Evolutionary conservation across 2,113 vertebrate genomes (phyloP).

Genomic region (Pseudopipra pipra): DNA sequence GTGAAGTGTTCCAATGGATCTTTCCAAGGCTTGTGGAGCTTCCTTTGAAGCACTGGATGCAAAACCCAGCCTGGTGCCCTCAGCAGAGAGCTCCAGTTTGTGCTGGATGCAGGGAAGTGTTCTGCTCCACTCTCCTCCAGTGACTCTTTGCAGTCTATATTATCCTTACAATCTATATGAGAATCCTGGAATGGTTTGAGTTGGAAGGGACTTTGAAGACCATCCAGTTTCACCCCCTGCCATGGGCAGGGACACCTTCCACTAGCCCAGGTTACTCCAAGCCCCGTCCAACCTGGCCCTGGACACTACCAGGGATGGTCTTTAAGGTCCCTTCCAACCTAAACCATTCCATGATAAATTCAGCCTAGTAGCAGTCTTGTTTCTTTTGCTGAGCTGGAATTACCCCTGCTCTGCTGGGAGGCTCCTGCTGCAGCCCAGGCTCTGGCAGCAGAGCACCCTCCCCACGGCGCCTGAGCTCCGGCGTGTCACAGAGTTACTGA

Average conservation of each 20-base stretch:
- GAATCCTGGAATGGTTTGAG: too few relatives aligned
- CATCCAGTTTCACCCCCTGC: background rate
- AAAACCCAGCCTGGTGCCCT: rapidly evolving
- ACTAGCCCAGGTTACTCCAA: rapidly evolving
- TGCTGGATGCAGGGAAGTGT: background rate
- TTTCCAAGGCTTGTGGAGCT: background rate
- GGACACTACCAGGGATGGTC: background rate
- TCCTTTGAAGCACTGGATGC: background rate
- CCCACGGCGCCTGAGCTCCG: rapidly evolving
- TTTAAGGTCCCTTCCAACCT: background rate
- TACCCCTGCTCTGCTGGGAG: background rate
- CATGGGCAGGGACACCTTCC: background rate
- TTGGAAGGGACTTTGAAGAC: background rate
- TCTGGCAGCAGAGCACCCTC: background rate
- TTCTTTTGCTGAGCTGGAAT: background rate
- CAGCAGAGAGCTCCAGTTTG: background rate
- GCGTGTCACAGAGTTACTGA: rapidly evolving
- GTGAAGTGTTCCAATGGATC: background rate
- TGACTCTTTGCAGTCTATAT: background rate
- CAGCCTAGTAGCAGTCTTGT: background rate
- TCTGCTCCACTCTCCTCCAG: background rate
- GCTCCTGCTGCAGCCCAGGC: background rate
- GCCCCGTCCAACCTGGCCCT: background rate
- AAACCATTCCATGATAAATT: too few relatives aligned
- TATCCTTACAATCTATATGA: background rate